These are phyloP conservation scores for Megaptera novaeangliae DNA, from an alignment of 2,113 vertebrate species.

Conservation along the genomic window DNA sequence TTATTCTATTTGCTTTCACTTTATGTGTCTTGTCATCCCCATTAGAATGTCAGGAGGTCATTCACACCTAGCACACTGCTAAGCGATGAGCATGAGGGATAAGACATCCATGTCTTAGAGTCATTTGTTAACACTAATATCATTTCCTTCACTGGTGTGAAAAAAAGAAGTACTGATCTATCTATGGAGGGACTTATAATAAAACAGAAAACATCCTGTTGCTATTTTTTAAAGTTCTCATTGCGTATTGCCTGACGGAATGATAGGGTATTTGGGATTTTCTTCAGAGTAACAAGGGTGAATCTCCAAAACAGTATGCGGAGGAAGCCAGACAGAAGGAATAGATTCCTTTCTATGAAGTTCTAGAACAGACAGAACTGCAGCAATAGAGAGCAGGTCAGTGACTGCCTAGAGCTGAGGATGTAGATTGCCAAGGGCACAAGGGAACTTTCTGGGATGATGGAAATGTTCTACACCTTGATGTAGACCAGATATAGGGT, in stretches of 20 bases:
- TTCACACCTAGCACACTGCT: neutral
- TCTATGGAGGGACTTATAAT: neutral
- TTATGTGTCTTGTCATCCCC: neutral
- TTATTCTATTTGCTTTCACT: neutral
- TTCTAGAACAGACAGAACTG: neutral
- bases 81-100: neutral
- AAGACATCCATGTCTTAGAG: neutral
- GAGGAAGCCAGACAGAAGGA: neutral
- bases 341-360: neutral
- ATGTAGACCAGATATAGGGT: neutral
- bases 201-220: neutral
- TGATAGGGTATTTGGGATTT: neutral
- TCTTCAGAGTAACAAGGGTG: neutral
- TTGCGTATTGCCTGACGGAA: neutral
- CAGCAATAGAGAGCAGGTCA: neutral
- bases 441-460: neutral
- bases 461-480: neutral
- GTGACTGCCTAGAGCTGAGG: neutral
- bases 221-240: neutral
- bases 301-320: neutral
- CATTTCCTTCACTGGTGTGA: neutral
- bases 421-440: neutral
- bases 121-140: neutral
- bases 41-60: neutral
- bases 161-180: neutral